Evolutionary conservation across 92 coral and sea anemone species (phyloP), one percentile per base, ranked within the genome.

Genomic region (Muricea muricata): DNA sequence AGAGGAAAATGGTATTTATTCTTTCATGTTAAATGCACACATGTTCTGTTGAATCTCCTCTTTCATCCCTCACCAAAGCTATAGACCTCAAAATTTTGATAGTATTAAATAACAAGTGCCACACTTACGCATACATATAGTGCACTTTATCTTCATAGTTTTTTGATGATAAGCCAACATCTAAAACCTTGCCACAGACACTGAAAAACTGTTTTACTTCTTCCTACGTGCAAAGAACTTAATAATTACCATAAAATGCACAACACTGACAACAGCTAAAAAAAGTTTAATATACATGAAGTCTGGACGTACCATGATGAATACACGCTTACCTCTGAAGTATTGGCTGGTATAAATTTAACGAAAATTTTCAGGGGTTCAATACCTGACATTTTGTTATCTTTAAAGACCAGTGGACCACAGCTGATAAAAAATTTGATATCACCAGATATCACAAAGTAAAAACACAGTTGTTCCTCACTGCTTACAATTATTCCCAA

Each of bases 361-460:
- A 75, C 80, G 15, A 47, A 75, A 1, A 75, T 31, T 75, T 75
- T 75, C 6, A 6, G 25, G 1, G 80, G 80, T 75, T 75, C 80
- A 24, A 75, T 47, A 31, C 52, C 6, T 31, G 24, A 34, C 23
- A 11, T n/a, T 0, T 30, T 40, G 1, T n/a, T n/a, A n/a, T n/a
- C n/a, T n/a, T n/a, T n/a, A n/a, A n/a, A n/a, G n/a, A n/a, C n/a
- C n/a, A n/a, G n/a, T n/a, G n/a, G n/a, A n/a, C n/a, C n/a, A n/a
- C n/a, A n/a, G n/a, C n/a, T n/a, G n/a, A n/a, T n/a, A n/a, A n/a
- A n/a, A n/a, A n/a, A n/a, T n/a, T n/a, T n/a, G n/a, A n/a, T n/a
- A n/a, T n/a, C n/a, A n/a, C n/a, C n/a, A n/a, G n/a, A n/a, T n/a
- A n/a, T n/a, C n/a, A n/a, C n/a, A n/a, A n/a, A n/a, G n/a, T 18